Evolutionary conservation across 2,797 vertebrate species (phyloP).

Genomic region (Acrossocheilus wenchowensis): DNA sequence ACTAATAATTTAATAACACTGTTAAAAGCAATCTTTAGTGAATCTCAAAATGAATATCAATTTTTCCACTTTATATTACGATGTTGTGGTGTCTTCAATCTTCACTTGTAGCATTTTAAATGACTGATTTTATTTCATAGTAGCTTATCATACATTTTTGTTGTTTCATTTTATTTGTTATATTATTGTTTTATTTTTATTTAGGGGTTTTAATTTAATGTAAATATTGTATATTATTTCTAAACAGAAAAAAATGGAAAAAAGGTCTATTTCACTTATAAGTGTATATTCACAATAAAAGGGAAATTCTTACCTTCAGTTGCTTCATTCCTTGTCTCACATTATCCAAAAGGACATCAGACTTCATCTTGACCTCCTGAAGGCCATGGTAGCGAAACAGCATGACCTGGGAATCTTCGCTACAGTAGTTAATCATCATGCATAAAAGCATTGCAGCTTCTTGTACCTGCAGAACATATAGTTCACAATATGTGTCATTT

Average conservation of each 20-base stretch:
- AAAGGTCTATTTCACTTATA: not conserved
- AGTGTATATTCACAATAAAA: not conserved
- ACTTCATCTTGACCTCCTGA: conserved; percentile 62
- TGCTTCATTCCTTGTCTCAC: conserved; percentile 67
- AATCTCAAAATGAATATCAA: not conserved
- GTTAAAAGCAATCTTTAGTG: not conserved
- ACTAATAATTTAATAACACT: not conserved
- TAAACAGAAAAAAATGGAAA: no score
- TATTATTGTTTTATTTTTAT: not conserved
- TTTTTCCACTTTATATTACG: not conserved
- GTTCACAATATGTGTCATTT: not conserved
- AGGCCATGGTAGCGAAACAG: rapidly evolving
- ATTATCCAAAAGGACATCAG: conserved; percentile 77
- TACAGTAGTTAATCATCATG: conserved; percentile 77
- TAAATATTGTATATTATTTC: no score
- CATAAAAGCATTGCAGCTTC: conserved; percentile 71
- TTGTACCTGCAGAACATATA: conserved; percentile 47
- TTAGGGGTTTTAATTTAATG: not conserved
- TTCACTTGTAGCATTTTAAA: not conserved
- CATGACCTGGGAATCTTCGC: conserved; percentile 72
- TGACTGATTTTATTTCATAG: not conserved
- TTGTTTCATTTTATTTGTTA: not conserved
- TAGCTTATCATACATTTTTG: not conserved
- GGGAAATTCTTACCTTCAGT: not conserved
- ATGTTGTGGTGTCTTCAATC: not conserved